Evolutionary conservation across 2,888 invertebrate species (phyloP).

Genomic region (Meghimatium bilineatum): DNA sequence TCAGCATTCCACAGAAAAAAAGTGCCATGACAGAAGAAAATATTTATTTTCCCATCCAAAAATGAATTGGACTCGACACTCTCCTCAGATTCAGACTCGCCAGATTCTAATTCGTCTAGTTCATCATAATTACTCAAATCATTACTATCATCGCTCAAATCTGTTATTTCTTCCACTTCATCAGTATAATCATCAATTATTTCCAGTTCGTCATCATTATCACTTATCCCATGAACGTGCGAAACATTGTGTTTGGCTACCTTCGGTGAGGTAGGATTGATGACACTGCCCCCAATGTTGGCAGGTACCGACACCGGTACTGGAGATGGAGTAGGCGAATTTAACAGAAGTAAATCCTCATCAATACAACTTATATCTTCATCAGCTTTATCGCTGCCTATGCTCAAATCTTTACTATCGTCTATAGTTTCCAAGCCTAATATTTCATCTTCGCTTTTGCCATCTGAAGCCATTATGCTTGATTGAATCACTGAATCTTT

Average conservation of each 20-base stretch:
- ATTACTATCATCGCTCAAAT: not conserved
- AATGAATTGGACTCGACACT: conserved; percentile 12
- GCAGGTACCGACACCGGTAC: too few relatives aligned
- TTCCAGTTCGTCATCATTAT: conserved; percentile 34
- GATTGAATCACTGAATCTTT: too few relatives aligned
- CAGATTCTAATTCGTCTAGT: conserved; percentile 11
- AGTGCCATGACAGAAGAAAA: conserved; percentile 54
- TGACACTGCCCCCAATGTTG: too few relatives aligned
- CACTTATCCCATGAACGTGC: not conserved
- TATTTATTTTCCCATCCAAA: conserved; percentile 51
- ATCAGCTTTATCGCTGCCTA: conserved; percentile 1
- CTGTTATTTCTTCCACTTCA: not conserved
- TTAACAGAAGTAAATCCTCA: conserved; percentile 37
- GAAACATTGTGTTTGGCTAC: not conserved
- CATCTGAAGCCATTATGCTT: conserved; percentile 4
- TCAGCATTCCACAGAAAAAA: conserved; percentile 63
- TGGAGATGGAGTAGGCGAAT: conserved; percentile 7
- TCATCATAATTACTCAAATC: conserved; percentile 12
- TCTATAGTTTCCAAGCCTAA: conserved; percentile 7
- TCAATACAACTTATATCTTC: conserved; percentile 33
- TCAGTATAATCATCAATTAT: conserved; percentile 18
- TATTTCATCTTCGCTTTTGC: conserved; percentile 35
- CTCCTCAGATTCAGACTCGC: conserved; percentile 16
- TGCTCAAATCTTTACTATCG: not conserved
- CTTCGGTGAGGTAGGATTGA: not conserved